Evolutionary conservation across 2,888 invertebrate species (phyloP), one percentile per base, ranked within the genome.

Genomic region (Theretra japonica): DNA sequence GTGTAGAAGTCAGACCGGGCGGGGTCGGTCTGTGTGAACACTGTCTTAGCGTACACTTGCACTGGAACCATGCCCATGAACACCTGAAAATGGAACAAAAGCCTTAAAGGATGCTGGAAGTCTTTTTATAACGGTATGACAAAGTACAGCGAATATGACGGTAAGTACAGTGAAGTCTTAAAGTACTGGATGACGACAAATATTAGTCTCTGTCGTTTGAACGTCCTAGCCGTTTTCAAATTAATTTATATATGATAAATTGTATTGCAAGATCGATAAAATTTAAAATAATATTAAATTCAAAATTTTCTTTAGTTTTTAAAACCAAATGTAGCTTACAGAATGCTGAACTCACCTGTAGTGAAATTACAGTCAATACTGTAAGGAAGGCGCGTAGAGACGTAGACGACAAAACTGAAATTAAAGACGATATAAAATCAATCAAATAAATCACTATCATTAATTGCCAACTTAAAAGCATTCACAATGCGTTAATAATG

Each of bases 21-120:
- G 2, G 95, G 95, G 1, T 95, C 95, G 0, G 96, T 92, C 70
- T 92, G 84, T 0, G 86, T 80, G 81, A 96, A 95, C 69, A 96
- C 95, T 0, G 86, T 88, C 75, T 94, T 93, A 0, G 95, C 95
- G 76, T 95, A 93, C 4, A 93, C 91, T 69, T 93, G 92, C 0
- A 94, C 92, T 4, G 92, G 88, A 0, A 94, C 88, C 71, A 94
- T 87, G 0, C 95, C 94, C 93, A 94, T 94, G 17, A 88, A 73
- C 1, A 92, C 90, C 93, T 95, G 81, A 0, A 89, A 56, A 33
- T 6, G 23, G 33, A 23, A 58, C 33, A 41, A 15, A 15, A 21
- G 19, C 2, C 7, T 68, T 15, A 15, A 41, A 41, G 41, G 15
- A 2, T 11, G 41, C 41, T 15, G n/a, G n/a, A n/a, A n/a, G n/a